Evolutionary conservation across 2,797 vertebrate genomes (phyloP).

Genomic region (Lepidocolaptes lacrymiger): DNA sequence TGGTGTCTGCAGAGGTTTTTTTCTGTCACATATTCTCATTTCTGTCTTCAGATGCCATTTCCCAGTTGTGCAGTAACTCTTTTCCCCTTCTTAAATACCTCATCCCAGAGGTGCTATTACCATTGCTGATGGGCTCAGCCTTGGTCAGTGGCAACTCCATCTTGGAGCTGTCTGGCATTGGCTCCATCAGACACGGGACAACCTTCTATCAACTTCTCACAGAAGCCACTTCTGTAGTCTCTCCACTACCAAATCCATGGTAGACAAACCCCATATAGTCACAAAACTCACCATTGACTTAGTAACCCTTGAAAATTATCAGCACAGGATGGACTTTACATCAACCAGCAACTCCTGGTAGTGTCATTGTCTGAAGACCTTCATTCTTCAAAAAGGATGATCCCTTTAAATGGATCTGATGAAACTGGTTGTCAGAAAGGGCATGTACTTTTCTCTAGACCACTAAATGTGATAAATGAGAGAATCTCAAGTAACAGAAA

Average conservation of each 20-base stretch:
- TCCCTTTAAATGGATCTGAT: neutral
- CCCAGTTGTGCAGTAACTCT: neutral
- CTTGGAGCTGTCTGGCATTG: neutral
- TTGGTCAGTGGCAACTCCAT: rapidly evolving
- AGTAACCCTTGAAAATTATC: neutral
- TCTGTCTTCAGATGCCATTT: neutral
- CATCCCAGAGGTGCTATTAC: neutral
- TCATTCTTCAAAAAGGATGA: neutral
- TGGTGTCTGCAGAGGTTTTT: neutral
- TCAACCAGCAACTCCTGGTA: neutral
- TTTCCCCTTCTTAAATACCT: neutral
- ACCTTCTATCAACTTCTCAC: neutral
- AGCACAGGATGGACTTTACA: neutral
- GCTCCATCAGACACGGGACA: neutral
- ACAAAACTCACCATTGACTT: neutral
- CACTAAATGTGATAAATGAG: neutral
- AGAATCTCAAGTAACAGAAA: neutral
- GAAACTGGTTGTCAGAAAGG: neutral
- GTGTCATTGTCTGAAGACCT: neutral
- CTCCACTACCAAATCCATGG: neutral
- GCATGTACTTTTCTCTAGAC: neutral
- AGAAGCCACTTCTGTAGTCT: neutral
- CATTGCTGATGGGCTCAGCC: neutral
- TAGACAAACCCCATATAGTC: neutral
- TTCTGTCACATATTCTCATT: neutral